Conservation (phyloP, 2,113 vertebrate species). For the Crotalus helleri region DNA sequence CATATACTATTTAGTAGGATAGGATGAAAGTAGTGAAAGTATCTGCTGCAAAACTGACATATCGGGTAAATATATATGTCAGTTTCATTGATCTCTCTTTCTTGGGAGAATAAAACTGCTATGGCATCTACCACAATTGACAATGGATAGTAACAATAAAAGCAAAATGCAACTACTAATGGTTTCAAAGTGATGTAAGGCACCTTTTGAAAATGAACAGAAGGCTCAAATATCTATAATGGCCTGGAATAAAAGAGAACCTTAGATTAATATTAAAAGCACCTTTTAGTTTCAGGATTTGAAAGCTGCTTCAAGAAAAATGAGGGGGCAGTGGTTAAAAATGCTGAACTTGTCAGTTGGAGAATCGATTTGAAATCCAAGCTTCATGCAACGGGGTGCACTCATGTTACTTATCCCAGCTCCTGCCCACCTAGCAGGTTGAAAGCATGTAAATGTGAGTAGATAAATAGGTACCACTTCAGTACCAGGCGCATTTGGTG, state of each 20-base stretch:
- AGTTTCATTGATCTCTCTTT: neutral
- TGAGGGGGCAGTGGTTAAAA: neutral
- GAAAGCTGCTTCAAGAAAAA: neutral
- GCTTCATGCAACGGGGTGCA: neutral
- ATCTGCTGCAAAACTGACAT: neutral
- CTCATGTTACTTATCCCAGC: neutral
- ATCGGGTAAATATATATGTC: neutral
- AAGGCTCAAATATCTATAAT: neutral
- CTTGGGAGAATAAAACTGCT: neutral
- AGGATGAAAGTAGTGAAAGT: neutral
- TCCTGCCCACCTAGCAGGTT: neutral
- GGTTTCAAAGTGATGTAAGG: neutral
- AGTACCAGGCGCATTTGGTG: neutral
- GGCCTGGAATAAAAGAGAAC: neutral
- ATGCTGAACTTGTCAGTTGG: neutral
- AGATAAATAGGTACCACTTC: neutral
- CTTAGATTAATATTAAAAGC: neutral
- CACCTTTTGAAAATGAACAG: neutral
- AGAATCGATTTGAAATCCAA: neutral
- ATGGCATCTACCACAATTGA: neutral
- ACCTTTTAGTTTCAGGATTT: neutral
- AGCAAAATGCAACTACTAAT: neutral
- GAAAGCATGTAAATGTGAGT: neutral
- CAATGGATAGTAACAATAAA: neutral
- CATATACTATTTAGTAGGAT: neutral